Conservation (phyloP, 2,113 vertebrate species). For the Setophaga coronata region DNA sequence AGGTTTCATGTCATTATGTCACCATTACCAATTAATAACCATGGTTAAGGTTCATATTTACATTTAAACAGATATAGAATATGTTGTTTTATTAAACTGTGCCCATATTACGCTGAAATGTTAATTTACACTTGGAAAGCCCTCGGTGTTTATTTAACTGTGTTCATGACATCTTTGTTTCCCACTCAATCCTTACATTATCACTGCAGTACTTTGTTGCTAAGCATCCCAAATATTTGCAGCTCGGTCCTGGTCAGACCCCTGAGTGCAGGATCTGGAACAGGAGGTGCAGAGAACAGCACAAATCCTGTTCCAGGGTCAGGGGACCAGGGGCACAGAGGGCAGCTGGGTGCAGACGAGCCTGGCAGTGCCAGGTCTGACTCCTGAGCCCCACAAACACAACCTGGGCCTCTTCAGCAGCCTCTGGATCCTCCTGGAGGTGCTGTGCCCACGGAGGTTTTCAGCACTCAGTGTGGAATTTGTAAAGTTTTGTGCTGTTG, state of each 20-base stretch:
- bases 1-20: background rate
- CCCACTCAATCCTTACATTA: background rate
- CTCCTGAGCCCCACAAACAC: background rate
- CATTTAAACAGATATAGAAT: slow-evolving; percentile 15
- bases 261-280: slow-evolving; percentile 33
- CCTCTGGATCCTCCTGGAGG: background rate
- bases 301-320: background rate
- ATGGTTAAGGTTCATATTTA: slow-evolving; percentile 37
- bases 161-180: slow-evolving; percentile 16
- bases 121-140: background rate
- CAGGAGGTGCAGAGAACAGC: background rate
- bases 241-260: background rate
- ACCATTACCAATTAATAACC: slow-evolving; percentile 38
- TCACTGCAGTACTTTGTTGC: slow-evolving; percentile 56
- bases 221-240: slow-evolving; percentile 77
- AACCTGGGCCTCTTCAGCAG: accelerated
- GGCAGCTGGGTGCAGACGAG: accelerated
- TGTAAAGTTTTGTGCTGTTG: background rate
- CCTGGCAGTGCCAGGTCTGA: background rate
- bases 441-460: background rate
- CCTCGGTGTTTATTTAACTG: background rate
- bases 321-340: background rate
- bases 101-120: background rate
- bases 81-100: slow-evolving; percentile 3
- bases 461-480: background rate